A percentile compares a stretch with the other conserved stretches of the same genome.
Conservation (phyloP, 2,888 invertebrate species). For the Cerceris rybyensis region DNA sequence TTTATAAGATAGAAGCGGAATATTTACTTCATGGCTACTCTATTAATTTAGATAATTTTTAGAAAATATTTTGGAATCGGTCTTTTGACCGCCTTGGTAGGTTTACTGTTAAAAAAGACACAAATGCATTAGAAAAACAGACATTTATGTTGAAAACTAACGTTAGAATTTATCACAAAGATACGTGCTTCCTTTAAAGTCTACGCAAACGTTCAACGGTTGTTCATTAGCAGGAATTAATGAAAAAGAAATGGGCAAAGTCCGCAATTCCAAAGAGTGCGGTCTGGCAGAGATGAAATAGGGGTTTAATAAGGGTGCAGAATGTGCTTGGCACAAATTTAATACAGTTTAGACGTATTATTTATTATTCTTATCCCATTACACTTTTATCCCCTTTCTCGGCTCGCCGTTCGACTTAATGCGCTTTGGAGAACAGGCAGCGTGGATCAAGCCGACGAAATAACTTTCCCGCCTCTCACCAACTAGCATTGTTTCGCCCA, state of each 20-base stretch:
- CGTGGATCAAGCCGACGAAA: not conserved
- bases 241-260: not conserved
- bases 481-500: not conserved
- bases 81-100: too few relatives aligned
- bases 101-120: too few relatives aligned
- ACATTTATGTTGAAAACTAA: too few relatives aligned
- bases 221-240: too few relatives aligned
- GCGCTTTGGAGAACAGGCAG: not conserved
- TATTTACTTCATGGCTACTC: too few relatives aligned
- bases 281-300: slow-evolving; percentile 18
- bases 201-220: too few relatives aligned
- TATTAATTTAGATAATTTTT: too few relatives aligned
- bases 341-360: slow-evolving; percentile 44
- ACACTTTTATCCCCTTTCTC: slow-evolving; percentile 2
- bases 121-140: too few relatives aligned
- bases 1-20: too few relatives aligned
- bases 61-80: too few relatives aligned
- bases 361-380: slow-evolving; percentile 40
- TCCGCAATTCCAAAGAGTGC: not conserved
- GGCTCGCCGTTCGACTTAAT: not conserved
- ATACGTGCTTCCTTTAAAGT: too few relatives aligned
- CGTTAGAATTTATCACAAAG: too few relatives aligned
- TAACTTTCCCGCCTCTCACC: not conserved
- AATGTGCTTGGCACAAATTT: slow-evolving; percentile 34
- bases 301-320: slow-evolving; percentile 49